phyloP scores from a whole-genome alignment of 2,797 vertebrate species.

The Lutjanus argentimaculatus region DNA sequence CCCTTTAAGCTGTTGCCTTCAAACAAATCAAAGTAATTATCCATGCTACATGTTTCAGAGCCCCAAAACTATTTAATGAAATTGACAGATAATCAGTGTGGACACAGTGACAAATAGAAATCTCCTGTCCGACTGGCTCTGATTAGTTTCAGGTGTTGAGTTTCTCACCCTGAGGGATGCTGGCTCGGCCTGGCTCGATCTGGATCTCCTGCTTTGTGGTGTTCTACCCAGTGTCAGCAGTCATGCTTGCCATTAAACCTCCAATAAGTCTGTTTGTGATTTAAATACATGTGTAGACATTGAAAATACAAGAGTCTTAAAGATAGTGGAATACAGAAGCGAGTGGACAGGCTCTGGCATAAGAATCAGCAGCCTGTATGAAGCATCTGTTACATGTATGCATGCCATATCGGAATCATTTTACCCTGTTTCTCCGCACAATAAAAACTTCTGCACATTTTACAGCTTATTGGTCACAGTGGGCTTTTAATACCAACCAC shows the following conservation, averaged over 20 bases:
- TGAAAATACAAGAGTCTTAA: constrained; percentile 22
- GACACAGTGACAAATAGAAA: constrained; percentile 42
- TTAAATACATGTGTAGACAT: not conserved
- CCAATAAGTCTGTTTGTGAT: constrained; percentile 15
- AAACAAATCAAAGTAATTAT: constrained; percentile 15
- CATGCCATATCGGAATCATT: constrained; percentile 28
- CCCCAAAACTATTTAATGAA: constrained; percentile 14
- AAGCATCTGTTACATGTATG: constrained; percentile 51
- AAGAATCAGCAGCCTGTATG: constrained; percentile 12
- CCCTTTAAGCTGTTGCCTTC: not conserved
- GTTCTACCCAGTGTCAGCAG: not conserved
- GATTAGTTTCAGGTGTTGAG: constrained; percentile 54
- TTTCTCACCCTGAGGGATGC: constrained; percentile 32
- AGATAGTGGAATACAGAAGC: constrained; percentile 13
- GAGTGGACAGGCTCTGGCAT: not conserved
- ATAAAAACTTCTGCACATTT: constrained; percentile 72
- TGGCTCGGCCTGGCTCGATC: not conserved
- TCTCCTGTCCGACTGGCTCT: constrained; percentile 19
- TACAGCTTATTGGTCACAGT: constrained; percentile 76
- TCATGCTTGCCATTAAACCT: not conserved
- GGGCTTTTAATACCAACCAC: constrained; percentile 74
- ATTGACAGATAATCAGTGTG: constrained; percentile 35
- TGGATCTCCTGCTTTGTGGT: not conserved
- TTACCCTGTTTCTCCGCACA: constrained; percentile 55
- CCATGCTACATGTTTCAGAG: not conserved